These are phyloP conservation scores for Paguma larvata DNA, from an alignment of 2,797 vertebrate genomes.

Conservation along the genomic window DNA sequence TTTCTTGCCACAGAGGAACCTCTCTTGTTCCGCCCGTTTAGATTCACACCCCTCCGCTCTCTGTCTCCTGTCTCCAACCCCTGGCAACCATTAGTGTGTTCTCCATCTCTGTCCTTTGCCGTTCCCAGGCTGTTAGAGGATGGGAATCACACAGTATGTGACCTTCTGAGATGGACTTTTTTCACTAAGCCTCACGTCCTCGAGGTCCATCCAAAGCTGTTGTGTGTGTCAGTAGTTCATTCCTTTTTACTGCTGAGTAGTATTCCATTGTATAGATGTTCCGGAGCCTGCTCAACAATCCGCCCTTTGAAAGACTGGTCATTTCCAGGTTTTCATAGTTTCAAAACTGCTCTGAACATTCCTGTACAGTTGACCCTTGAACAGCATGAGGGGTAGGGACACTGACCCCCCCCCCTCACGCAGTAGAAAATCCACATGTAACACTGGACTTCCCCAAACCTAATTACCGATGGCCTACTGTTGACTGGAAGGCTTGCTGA, in stretches of 20 bases:
- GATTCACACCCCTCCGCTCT: not conserved
- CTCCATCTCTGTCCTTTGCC: not conserved
- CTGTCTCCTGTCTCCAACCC: too few relatives aligned
- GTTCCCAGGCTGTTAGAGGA: not conserved
- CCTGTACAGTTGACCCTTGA: not conserved
- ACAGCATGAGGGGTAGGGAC: not conserved
- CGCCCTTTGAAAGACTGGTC: not conserved
- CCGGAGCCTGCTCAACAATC: not conserved
- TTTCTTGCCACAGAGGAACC: not conserved
- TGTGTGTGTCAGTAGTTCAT: not conserved
- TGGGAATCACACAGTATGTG: not conserved
- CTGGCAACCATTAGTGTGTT: not conserved
- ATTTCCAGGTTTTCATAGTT: not conserved
- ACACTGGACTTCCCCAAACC: not conserved
- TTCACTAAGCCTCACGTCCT: not conserved
- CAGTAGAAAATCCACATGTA: not conserved
- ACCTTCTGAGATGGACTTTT: not conserved
- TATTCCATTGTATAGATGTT: not conserved
- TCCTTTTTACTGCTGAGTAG: not conserved
- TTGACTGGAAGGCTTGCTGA: not conserved
- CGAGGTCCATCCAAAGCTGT: not conserved
- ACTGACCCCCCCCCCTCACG: not conserved
- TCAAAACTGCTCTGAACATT: not conserved
- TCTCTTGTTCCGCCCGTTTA: not conserved
- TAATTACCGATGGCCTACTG: not conserved